phyloP scores from a whole-genome alignment of 2,113 vertebrate genomes.

The Thalassarche chlororhynchos region DNA sequence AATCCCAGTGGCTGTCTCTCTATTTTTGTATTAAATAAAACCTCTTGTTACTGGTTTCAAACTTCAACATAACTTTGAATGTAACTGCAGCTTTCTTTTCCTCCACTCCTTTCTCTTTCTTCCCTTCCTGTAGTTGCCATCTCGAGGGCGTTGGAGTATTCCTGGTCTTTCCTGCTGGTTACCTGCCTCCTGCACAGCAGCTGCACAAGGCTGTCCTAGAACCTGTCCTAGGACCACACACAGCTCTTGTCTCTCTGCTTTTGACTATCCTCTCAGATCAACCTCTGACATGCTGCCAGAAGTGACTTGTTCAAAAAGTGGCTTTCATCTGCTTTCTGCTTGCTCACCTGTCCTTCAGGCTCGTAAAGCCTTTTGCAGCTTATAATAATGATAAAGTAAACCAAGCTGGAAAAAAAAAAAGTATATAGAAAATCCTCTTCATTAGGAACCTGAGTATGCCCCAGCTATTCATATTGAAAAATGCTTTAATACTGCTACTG shows the following conservation, averaged over 20 bases:
- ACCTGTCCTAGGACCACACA: neutral
- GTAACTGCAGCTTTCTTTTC: neutral
- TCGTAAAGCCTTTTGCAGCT: neutral
- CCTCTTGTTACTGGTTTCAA: neutral
- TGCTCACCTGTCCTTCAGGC: conserved; percentile 6
- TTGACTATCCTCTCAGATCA: neutral
- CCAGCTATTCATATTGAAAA: neutral
- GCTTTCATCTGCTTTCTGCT: conserved; percentile 29
- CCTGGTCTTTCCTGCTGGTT: neutral
- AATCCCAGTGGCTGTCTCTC: neutral
- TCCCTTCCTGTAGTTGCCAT: neutral
- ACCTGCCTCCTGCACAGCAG: neutral
- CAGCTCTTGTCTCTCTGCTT: neutral
- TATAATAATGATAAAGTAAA: neutral
- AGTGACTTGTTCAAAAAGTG: neutral
- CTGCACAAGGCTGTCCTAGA: neutral
- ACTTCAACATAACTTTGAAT: neutral
- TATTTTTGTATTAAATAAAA: neutral
- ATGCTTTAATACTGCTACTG: neutral
- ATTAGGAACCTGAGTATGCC: neutral
- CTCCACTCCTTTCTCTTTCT: neutral
- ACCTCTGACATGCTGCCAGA: neutral
- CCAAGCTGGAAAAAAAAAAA: neutral
- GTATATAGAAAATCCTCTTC: neutral
- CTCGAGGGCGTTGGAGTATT: neutral